Evolutionary conservation across 2,888 invertebrate genomes (phyloP).

Genomic region (Eucera pruinosa): DNA sequence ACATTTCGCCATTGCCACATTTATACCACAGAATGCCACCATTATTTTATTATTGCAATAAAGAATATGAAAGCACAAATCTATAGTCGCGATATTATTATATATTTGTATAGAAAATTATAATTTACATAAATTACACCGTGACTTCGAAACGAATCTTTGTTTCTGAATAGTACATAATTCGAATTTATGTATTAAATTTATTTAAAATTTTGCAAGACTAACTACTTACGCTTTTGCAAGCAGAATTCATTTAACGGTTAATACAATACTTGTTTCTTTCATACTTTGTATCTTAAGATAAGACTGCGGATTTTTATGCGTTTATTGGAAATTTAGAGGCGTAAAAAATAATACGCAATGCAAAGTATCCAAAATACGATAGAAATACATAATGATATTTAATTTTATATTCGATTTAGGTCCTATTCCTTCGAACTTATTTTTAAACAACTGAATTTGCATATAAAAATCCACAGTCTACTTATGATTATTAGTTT

Average conservation of each 20-base stretch:
- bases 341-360: too few species aligned
- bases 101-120: background rate
- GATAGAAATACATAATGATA: too few species aligned
- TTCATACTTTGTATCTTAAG: background rate
- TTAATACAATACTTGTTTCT: constrained; percentile 1
- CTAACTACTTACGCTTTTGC: background rate
- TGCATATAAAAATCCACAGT: too few species aligned
- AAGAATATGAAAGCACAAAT: constrained; percentile 3
- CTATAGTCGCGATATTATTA: background rate
- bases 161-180: background rate
- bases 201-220: background rate
- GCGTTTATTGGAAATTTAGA: too few species aligned
- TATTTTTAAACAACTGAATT: too few species aligned
- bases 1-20: background rate
- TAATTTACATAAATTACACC: background rate
- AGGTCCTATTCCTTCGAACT: too few species aligned
- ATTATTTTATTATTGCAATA: constrained; percentile 2
- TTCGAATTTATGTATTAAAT: constrained; percentile 9
- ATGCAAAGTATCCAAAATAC: too few species aligned
- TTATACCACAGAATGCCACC: background rate
- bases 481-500: too few species aligned
- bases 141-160: too few species aligned
- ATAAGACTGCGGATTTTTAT: too few species aligned
- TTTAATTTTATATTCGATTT: too few species aligned
- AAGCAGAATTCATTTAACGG: constrained; percentile 3